Conservation (phyloP, 2,113 vertebrate genomes). For the Motacilla tschutschensis region DNA sequence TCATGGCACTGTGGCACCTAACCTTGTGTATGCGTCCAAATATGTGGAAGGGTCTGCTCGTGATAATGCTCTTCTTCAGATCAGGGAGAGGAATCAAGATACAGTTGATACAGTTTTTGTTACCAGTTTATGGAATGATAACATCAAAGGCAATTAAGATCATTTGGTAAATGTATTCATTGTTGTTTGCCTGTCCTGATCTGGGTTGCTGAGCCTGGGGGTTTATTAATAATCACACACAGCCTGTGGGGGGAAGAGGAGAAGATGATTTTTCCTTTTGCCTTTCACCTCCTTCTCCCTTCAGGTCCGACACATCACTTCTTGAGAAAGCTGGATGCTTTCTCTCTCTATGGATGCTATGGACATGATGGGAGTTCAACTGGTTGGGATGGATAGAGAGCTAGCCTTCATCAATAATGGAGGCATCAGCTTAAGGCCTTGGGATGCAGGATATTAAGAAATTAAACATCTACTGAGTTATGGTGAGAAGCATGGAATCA, state of each 20-base stretch:
- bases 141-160: not conserved
- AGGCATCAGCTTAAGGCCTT: not conserved
- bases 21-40: fast-evolving
- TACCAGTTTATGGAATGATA: not conserved
- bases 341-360: not conserved
- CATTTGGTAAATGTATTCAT: not conserved
- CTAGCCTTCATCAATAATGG: not conserved
- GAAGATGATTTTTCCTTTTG: not conserved
- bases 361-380: not conserved
- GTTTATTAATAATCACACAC: not conserved
- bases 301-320: not conserved
- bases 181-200: not conserved
- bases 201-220: not conserved
- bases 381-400: not conserved
- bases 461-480: not conserved
- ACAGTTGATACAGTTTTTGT: not conserved
- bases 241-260: not conserved
- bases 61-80: not conserved
- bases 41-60: not conserved
- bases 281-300: not conserved
- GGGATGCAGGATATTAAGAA: not conserved
- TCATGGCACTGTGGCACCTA: not conserved
- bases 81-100: not conserved
- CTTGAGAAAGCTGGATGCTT: not conserved
- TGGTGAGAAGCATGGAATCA: not conserved